These are phyloP conservation scores for Hypercompe scribonia DNA, from an alignment of 2,888 invertebrate species.

Conservation along the genomic window DNA sequence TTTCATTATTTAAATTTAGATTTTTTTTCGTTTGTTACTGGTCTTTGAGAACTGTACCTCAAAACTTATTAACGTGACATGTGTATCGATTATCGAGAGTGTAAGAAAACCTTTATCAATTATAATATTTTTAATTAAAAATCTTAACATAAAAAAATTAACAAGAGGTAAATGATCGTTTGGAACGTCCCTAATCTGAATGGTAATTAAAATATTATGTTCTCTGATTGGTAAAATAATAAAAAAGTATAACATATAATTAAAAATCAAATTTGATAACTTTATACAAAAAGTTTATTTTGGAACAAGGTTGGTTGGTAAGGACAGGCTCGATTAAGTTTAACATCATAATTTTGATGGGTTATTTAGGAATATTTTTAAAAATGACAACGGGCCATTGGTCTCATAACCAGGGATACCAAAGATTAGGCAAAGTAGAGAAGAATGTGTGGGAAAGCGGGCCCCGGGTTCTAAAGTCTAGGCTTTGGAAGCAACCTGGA, in stretches of 20 bases:
- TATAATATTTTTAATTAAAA: conserved; percentile 3
- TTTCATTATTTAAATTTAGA: background rate
- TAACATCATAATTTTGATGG: background rate
- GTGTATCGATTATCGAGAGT: background rate
- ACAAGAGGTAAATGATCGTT: conserved; percentile 22
- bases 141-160: conserved; percentile 9
- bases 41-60: background rate
- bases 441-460: no score
- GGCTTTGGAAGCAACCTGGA: no score
- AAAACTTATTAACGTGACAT: background rate
- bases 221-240: conserved; percentile 5
- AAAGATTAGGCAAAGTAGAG: no score
- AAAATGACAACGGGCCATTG: no score
- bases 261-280: conserved; percentile 6
- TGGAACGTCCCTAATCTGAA: conserved; percentile 20
- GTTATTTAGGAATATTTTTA: background rate
- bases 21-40: background rate
- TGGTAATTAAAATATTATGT: conserved; percentile 25
- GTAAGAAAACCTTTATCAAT: conserved; percentile 2
- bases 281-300: background rate
- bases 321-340: background rate
- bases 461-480: no score
- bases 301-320: no score
- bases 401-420: no score
- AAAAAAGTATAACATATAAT: conserved; percentile 8